Evolutionary conservation across 2,888 invertebrate genomes (phyloP).

Genomic region (Tridacna crocea): DNA sequence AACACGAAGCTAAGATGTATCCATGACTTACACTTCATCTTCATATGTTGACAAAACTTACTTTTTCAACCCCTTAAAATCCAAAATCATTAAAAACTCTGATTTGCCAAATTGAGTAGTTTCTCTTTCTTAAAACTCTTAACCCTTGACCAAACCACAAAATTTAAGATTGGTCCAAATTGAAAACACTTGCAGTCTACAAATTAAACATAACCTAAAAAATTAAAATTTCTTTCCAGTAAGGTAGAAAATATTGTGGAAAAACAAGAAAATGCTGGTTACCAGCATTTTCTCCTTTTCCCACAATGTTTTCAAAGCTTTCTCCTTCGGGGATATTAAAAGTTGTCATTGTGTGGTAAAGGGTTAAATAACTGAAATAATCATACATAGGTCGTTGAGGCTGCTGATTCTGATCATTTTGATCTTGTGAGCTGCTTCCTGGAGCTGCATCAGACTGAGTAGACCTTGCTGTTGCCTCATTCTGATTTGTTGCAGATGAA

Average conservation of each 20-base stretch:
- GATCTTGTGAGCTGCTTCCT: slow-evolving; percentile 21
- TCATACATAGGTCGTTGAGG: slow-evolving; percentile 55
- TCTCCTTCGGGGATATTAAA: background rate
- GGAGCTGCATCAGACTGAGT: slow-evolving; percentile 52
- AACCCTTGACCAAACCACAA: no score
- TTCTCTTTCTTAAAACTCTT: no score
- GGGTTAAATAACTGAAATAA: background rate
- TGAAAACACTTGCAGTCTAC: no score
- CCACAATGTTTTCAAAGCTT: background rate
- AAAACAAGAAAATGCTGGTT: slow-evolving; percentile 1
- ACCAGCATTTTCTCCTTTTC: background rate
- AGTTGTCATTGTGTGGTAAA: background rate
- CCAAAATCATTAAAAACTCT: no score
- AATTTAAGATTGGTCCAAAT: no score
- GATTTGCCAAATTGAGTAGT: no score
- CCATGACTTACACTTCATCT: no score
- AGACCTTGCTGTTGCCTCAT: slow-evolving; percentile 30
- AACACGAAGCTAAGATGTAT: no score
- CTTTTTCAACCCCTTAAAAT: no score
- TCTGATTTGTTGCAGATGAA: slow-evolving; percentile 52
- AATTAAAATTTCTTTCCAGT: no score
- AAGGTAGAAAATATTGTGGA: background rate
- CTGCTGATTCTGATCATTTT: slow-evolving; percentile 29
- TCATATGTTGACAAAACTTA: no score
- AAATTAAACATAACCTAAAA: no score